Percentiles rank a stretch among this genome's conserved stretches.
phyloP scores from a whole-genome alignment of 2,113 vertebrate genomes.

The Heloderma charlesbogerti region DNA sequence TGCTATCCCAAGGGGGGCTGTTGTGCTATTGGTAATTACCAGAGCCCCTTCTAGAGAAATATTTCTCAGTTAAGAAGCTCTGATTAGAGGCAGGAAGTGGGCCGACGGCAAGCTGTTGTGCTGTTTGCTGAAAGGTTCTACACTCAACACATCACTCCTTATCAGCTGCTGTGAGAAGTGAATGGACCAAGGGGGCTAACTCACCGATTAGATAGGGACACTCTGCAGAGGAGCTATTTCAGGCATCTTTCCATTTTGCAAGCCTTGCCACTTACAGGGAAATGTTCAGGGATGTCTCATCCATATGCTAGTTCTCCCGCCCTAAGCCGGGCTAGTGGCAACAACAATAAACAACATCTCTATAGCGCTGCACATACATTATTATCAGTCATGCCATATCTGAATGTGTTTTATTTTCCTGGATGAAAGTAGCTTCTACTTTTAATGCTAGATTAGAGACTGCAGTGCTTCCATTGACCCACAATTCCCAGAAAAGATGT shows the following conservation, averaged over 20 bases:
- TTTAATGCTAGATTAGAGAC: not conserved
- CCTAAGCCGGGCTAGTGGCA: not conserved
- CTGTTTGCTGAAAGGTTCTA: conserved; percentile 59
- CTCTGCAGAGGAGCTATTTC: conserved; percentile 70
- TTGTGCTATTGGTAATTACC: conserved; percentile 28
- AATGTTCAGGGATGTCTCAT: conserved; percentile 52
- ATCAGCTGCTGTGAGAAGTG: conserved; percentile 71
- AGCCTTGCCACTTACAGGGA: conserved; percentile 27
- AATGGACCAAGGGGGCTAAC: conserved; percentile 32
- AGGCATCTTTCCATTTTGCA: conserved; percentile 73
- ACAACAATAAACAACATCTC: not conserved
- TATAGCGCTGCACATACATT: not conserved
- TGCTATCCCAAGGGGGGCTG: conserved; percentile 15
- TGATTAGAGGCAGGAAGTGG: conserved; percentile 73
- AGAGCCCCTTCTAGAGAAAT: conserved; percentile 53
- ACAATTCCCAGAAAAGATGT: not conserved
- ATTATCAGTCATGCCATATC: not conserved
- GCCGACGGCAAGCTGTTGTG: conserved; percentile 3
- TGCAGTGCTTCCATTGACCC: not conserved
- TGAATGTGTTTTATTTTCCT: not conserved
- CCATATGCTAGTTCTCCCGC: conserved; percentile 10
- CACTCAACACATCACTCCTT: conserved; percentile 65
- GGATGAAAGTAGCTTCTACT: not conserved
- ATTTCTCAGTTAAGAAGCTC: conserved; percentile 62
- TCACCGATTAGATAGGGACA: conserved; percentile 71